Evolutionary conservation across 2,888 invertebrate species (phyloP).

Genomic region (Latheticus oryzae): DNA sequence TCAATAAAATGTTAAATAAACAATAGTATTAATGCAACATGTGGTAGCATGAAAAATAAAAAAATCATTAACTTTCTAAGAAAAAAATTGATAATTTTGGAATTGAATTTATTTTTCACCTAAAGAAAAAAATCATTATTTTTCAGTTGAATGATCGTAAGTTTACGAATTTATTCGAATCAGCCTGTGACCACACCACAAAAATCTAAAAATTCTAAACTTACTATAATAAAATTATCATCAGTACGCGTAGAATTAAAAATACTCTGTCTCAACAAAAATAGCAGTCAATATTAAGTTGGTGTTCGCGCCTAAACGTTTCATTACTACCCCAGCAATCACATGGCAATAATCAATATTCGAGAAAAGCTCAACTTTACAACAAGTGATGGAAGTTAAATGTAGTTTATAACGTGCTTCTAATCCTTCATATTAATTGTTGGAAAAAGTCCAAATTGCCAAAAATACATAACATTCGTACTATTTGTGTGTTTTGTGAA

Average conservation of each 20-base stretch:
- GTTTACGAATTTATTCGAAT: not conserved
- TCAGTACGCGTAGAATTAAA: conserved; percentile 16
- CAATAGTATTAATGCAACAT: too few species aligned
- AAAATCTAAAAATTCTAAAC: conserved; percentile 10
- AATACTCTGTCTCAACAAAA: conserved; percentile 28
- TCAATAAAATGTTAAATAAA: too few species aligned
- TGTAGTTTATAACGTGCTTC: conserved; percentile 4
- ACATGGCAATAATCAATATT: conserved; percentile 24
- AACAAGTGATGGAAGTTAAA: conserved; percentile 14
- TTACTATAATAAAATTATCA: conserved; percentile 15
- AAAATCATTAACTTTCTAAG: too few species aligned
- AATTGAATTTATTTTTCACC: too few species aligned
- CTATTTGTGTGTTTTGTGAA: conserved; percentile 18
- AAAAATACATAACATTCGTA: conserved; percentile 17
- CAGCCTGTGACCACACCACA: conserved; percentile 5
- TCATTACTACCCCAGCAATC: conserved; percentile 31
- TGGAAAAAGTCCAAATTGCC: conserved; percentile 23
- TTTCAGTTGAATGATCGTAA: too few species aligned
- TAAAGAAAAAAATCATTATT: too few species aligned
- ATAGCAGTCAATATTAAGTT: conserved; percentile 19
- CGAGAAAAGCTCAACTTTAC: conserved; percentile 1
- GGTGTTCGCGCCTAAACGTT: conserved; percentile 21
- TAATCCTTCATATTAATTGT: not conserved
- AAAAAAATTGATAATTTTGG: too few species aligned
- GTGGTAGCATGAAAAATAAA: too few species aligned